Evolutionary conservation across 2,888 invertebrate species (phyloP), one percentile per base, ranked within the genome.

Genomic region (Dinocampus coccinellae): DNA sequence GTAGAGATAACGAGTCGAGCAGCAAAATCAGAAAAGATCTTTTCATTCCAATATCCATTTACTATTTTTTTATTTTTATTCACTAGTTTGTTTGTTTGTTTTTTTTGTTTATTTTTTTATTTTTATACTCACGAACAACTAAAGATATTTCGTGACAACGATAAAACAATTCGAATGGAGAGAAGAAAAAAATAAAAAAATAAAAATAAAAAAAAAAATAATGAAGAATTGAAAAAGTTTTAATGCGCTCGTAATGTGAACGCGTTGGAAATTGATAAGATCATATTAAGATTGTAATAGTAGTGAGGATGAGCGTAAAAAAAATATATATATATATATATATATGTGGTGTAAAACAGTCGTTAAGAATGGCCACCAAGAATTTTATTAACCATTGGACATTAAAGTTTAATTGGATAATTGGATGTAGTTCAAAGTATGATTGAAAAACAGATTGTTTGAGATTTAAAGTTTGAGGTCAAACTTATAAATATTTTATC

Each of bases 351-450:
- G 7, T 29, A 16, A 22, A 22, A 53, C 3, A 53, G n/a, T 16
- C 53, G 2, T 53, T 16, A 16, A 16, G 20, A 16, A 16, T 34
- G n/a, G 22, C 57, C 16, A 47, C 26, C 11, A 16, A n/a, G 34
- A 22, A 71, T 75, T 71, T 71, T 75, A 71, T 73, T 72, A 75
- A 64, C 55, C 47, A 39, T 64, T 63, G 67, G 71, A 69, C 66
- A 75, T 58, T 65, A 69, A 75, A 75, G 73, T 73, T 73, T 71
- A 69, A 75, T 75, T 75, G 71, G 58, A 71, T 71, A 33, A 9
- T 55, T 60, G 13, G 60, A 26, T 9, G 36, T 57, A 69, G 11
- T 33, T 55, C 20, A 52, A 61, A 60, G 34, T 47, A 68, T 60
- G 60, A 68, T 42, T 58, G 47, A n/a, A 61, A 52, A 47, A 68